These are phyloP conservation scores for Aquatica leii DNA, from an alignment of 2,888 invertebrate genomes.

Conservation along the genomic window DNA sequence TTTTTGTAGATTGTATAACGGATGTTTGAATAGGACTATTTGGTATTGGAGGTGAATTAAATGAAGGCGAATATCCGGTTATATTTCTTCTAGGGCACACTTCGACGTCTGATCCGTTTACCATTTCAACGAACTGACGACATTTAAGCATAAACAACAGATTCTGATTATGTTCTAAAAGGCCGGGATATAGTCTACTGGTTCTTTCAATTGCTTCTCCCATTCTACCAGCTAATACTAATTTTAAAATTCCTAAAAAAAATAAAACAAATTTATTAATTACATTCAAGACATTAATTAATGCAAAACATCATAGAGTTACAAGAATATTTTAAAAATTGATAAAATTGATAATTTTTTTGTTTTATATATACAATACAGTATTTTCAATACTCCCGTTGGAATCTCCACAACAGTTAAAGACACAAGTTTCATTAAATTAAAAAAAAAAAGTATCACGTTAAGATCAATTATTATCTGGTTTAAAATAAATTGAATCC, in stretches of 20 bases:
- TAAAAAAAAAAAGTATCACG: no score
- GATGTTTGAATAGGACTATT: slow-evolving; percentile 74
- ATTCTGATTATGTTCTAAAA: slow-evolving; percentile 89
- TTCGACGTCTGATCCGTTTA: slow-evolving; percentile 87
- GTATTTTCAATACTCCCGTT: no score
- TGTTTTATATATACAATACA: no score
- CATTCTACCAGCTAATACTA: slow-evolving; percentile 92
- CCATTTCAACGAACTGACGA: slow-evolving; percentile 99
- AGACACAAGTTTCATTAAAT: no score
- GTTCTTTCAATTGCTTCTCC: slow-evolving; percentile 95
- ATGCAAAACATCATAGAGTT: no score
- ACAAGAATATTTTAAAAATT: no score
- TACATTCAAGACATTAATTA: neutral
- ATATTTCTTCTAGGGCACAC: slow-evolving; percentile 59
- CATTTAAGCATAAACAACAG: slow-evolving; percentile 96
- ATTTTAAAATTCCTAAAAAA: slow-evolving; percentile 84
- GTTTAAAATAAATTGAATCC: no score
- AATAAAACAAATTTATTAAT: slow-evolving; percentile 3
- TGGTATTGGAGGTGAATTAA: slow-evolving; percentile 55
- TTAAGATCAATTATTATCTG: no score
- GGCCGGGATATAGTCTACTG: slow-evolving; percentile 88
- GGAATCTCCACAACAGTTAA: no score
- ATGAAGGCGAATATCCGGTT: slow-evolving; percentile 46
- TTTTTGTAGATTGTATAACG: slow-evolving; percentile 83
- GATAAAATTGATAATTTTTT: no score